Conservation (phyloP, 2,888 invertebrate species). For the Gandaritis pyraliata region DNA sequence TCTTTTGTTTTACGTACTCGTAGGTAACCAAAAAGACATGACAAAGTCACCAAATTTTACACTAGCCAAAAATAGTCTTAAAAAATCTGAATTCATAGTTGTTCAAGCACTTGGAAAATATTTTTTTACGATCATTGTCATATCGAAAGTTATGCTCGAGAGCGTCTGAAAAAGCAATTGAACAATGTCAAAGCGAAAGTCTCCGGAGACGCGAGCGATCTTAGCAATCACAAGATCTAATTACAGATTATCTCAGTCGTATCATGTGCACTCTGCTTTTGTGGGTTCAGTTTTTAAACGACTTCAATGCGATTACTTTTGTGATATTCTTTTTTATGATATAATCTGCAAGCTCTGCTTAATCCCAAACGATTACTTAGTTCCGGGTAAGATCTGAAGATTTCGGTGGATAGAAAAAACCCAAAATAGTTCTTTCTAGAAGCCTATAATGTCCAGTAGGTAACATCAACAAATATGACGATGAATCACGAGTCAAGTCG, state of each 20-base stretch:
- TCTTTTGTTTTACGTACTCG: no score
- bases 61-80: no score
- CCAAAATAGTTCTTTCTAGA: no score
- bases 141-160: slow-evolving; percentile 40
- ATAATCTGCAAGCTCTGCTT: no score
- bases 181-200: slow-evolving; percentile 43
- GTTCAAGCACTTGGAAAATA: slow-evolving; percentile 28
- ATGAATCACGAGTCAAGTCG: slow-evolving; percentile 4
- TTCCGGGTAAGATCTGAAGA: no score
- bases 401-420: no score
- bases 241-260: slow-evolving; percentile 40
- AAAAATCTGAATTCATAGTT: slow-evolving; percentile 12
- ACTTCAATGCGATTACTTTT: slow-evolving; percentile 1
- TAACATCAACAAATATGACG: no score
- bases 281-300: slow-evolving; percentile 27
- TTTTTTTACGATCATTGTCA: slow-evolving; percentile 42
- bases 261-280: slow-evolving; percentile 36
- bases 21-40: no score
- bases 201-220: slow-evolving; percentile 30
- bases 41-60: no score
- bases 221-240: slow-evolving; percentile 35
- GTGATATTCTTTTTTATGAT: no score
- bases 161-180: slow-evolving; percentile 40
- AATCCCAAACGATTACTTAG: no score
- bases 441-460: no score